Percentiles rank a stretch among this genome's conserved stretches.
Conservation (phyloP, 2,888 invertebrate species). For the Sarcophaga carnaria region DNA sequence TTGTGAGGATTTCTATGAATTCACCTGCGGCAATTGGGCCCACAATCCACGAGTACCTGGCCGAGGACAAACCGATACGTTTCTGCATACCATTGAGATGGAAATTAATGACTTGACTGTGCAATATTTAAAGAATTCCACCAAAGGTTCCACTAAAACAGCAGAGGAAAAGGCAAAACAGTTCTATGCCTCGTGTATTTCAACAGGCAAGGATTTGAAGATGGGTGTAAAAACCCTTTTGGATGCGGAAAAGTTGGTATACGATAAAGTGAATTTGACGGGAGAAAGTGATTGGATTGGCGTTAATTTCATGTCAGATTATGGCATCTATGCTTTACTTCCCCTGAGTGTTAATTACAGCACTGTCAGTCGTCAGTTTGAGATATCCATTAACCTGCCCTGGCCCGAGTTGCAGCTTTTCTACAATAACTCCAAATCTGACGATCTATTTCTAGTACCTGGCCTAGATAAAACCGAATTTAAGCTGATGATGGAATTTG, state of each 20-base stretch:
- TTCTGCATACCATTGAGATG: conserved; percentile 75
- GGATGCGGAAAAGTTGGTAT: conserved; percentile 65
- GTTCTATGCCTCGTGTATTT: conserved; percentile 75
- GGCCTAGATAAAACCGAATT: conserved; percentile 64
- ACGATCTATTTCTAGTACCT: conserved; percentile 9
- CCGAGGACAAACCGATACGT: conserved; percentile 73
- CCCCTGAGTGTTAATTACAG: conserved; percentile 76
- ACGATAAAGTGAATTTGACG: conserved; percentile 30
- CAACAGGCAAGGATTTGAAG: conserved; percentile 73
- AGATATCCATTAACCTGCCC: conserved; percentile 72
- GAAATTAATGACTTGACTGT: conserved; percentile 74
- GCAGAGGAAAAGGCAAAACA: conserved; percentile 76
- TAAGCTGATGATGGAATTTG: conserved; percentile 71
- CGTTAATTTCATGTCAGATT: conserved; percentile 76
- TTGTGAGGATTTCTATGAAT: conserved; percentile 78
- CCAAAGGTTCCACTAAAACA: conserved; percentile 57
- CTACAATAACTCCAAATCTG: conserved; percentile 17
- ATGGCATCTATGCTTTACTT: conserved; percentile 74
- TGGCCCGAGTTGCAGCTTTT: conserved; percentile 45
- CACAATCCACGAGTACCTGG: conserved; percentile 72
- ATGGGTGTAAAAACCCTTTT: conserved; percentile 71
- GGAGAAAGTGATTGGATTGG: conserved; percentile 74
- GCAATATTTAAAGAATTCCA: conserved; percentile 73
- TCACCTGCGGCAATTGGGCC: conserved; percentile 78
- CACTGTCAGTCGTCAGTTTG: conserved; percentile 73